phyloP scores from a whole-genome alignment of 2,113 vertebrate genomes.

The Raja brachyura region DNA sequence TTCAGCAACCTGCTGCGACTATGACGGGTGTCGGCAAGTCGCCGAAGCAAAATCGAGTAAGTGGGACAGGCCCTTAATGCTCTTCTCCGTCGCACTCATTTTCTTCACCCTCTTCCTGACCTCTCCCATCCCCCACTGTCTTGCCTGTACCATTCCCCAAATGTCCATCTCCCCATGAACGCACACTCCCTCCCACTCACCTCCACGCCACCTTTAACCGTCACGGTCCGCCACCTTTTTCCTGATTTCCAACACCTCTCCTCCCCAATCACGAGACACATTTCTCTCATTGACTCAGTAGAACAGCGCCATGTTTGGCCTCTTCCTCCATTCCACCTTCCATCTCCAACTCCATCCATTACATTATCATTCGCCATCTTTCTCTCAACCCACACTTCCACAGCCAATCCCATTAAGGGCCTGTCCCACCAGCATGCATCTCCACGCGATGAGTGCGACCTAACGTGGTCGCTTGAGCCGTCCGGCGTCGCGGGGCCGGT shows the following conservation, averaged over 20 bases:
- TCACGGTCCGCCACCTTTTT: constrained; percentile 46
- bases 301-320: neutral
- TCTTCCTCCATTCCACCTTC: neutral
- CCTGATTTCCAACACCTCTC: constrained; percentile 32
- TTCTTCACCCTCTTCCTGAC: neutral
- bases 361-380: neutral
- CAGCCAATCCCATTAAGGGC: neutral
- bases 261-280: constrained; percentile 20
- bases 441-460: no score
- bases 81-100: no score
- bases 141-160: neutral
- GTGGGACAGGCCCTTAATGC: no score
- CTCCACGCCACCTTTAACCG: constrained; percentile 36
- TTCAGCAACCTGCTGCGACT: no score
- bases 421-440: no score
- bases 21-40: no score
- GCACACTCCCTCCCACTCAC: neutral
- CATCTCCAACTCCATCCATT: neutral
- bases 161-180: neutral
- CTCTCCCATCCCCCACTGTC: no score
- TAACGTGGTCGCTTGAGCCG: no score
- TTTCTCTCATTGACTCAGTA: neutral
- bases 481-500: no score
- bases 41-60: no score
- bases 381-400: neutral